Conservation (phyloP, 2,113 vertebrate genomes). For the Larimichthys crocea region DNA sequence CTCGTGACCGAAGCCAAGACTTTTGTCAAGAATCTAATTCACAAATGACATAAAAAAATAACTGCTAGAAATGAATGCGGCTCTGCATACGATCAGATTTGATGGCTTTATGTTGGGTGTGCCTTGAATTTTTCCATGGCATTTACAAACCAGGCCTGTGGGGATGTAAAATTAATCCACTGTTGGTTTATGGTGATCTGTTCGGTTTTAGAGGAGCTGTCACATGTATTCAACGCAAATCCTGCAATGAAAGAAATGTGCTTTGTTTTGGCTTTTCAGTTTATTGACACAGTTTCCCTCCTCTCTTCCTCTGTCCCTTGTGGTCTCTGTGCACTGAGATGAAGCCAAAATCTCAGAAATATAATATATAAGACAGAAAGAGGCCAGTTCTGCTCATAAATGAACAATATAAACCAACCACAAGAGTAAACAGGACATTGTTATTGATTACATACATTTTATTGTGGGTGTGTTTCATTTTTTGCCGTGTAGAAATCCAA, state of each 20-base stretch:
- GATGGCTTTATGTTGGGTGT: slow-evolving; percentile 10
- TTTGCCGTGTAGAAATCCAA: slow-evolving; percentile 1
- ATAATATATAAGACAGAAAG: background rate
- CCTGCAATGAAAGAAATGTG: background rate
- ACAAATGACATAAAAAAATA: slow-evolving; percentile 6
- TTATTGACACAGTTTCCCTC: slow-evolving; percentile 19
- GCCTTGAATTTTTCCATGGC: slow-evolving; percentile 2
- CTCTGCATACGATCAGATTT: background rate
- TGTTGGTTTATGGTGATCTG: slow-evolving; percentile 14
- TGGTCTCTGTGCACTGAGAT: background rate
- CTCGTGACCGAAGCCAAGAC: slow-evolving; percentile 4
- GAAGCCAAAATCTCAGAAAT: background rate
- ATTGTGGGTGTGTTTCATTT: slow-evolving; percentile 8
- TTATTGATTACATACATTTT: background rate
- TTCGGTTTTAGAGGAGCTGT: slow-evolving; percentile 12
- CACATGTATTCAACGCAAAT: slow-evolving; percentile 2
- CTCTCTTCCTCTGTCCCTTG: background rate
- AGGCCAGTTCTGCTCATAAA: background rate
- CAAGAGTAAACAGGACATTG: background rate
- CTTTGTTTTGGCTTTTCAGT: slow-evolving; percentile 13
- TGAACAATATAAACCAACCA: background rate
- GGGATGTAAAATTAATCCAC: slow-evolving; percentile 28
- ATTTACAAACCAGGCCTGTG: slow-evolving; percentile 1
- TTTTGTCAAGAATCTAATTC: background rate
- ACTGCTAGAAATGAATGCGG: background rate